Evolutionary conservation across 2,797 vertebrate species (phyloP), one percentile per base, ranked within the genome.

Genomic region (Cossypha dichroa): DNA sequence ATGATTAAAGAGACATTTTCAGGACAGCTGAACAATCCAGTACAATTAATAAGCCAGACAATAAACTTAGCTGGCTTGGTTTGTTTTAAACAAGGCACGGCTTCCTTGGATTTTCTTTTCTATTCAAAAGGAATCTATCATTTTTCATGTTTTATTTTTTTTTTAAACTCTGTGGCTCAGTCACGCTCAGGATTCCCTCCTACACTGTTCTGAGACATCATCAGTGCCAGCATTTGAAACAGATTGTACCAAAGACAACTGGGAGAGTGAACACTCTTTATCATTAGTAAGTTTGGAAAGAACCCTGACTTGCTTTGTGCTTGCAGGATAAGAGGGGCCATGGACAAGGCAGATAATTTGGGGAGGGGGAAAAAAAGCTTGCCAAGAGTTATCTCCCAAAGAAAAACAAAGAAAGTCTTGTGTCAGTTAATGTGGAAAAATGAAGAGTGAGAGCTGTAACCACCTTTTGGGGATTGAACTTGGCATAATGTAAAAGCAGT

Each of bases 161-260:
- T 80, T 84, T 70, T 46, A 89, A 91, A 78, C 56, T 87, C 54
- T 45, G 54, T 88, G 87, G 43, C 82, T 95, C 94, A 94, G 85
- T 95, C 94, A 96, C 5, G 33, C 94, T 92, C 91, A 97, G 75
- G 96, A 97, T 94, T 87, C 92, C 84, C 94, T 96, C 96, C 97
- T 93, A 97, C 96, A 77, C 96, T 97, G 95, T 96, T 96, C 96
- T 94, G 87, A 95, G 89, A 86, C 88, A 93, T 93, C 95, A 93
- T 85, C 91, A 86, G 45, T 91, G 70, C 92, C 89, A 95, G 89
- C 12, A 6, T 81, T 89, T 93, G 82, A 96, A 96, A 97, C 95
- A 97, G 95, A 97, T 94, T 97, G 96, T 80, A 89, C 86, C 77
- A 81, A 87, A 81, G 92, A 86, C 45, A 29, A 60, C 85, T 82